Base-by-base conservation (phyloP, 2,113 vertebrate species). In the Oncorhynchus tshawytscha region DNA sequence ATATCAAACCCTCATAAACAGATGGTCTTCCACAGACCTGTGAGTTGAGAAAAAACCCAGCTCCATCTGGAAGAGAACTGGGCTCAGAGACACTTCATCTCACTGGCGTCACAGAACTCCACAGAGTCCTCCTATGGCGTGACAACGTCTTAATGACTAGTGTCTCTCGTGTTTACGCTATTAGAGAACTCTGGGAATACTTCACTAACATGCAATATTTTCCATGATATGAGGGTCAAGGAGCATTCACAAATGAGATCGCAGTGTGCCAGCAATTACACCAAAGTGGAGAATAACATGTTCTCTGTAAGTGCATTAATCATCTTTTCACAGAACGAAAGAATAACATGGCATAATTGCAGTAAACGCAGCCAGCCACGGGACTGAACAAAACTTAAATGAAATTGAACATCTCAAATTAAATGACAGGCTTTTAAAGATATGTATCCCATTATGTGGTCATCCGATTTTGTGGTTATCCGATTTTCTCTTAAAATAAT, bases 121-220 rank as follows among this genome's bases (percentile, higher is more conserved):
- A 83, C n/a, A 22, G 59, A 88, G 74, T 82, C 75, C 78, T 87
- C 87, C 78, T 87, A 76, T 80, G 84, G 89, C 54, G 1, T 89
- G 89, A 91, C 91, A 88, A 92, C 60, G 82, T 91, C 91, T 92
- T 93, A 94, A 94, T 92, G 90, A 92, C 68, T 51, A 57, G 87
- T 79, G 76, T 87, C 86, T 88, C 80, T 85, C 62, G 78, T 82
- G 84, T 88, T 88, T 91, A 73, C 66, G 76, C 76, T 84, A 54
- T 65, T 68, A 82, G 84, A 81, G 71, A 83, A 80, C 54, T 31
- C 25, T 31, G 65, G 25, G 54, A 57, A 57, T 62, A 82, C 70
- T 74, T 86, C 70, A 67, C 3, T 60, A 0, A 64, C 15, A 80
- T 89, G 81, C 79, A 76, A 88, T 83, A 81, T 45, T 68, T 74